These are phyloP conservation scores for Paradisaea rubra DNA, from an alignment of 2,113 vertebrate species.

Conservation along the genomic window DNA sequence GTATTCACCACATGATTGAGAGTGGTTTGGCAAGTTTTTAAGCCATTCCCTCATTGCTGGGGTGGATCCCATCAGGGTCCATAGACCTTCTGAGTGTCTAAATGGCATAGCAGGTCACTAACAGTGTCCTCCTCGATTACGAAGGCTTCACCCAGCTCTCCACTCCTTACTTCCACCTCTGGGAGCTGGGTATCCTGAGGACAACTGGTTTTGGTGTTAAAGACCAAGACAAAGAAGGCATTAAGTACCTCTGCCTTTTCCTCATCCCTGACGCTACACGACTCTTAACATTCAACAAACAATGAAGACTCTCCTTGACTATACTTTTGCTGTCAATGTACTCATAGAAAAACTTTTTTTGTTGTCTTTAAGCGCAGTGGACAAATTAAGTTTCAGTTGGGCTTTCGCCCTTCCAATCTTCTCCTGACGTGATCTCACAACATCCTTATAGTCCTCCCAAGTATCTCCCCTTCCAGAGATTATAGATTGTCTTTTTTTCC, in stretches of 20 bases:
- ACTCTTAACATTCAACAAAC: not conserved
- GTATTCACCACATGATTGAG: not conserved
- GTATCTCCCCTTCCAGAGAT: not conserved
- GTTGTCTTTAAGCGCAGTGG: accelerated
- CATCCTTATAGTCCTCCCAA: not conserved
- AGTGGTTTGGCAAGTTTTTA: not conserved
- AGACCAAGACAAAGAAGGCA: not conserved
- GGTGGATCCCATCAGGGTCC: not conserved
- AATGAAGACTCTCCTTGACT: not conserved
- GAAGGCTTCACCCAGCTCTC: not conserved
- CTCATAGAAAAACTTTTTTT: not conserved
- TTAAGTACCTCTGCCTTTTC: not conserved
- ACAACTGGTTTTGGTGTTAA: not conserved
- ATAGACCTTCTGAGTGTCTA: not conserved
- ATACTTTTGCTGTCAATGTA: not conserved
- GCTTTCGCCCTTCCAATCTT: not conserved
- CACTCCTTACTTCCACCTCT: not conserved
- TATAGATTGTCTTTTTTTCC: not conserved
- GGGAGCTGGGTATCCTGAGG: not conserved
- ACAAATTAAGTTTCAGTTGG: not conserved
- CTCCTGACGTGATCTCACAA: not conserved
- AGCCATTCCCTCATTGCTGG: not conserved
- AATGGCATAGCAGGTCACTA: not conserved
- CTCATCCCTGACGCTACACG: not conserved
- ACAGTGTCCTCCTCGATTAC: not conserved